These are phyloP conservation scores for Camponotus floridanus DNA, from an alignment of 1,140 invertebrate species.

Conservation along the genomic window DNA sequence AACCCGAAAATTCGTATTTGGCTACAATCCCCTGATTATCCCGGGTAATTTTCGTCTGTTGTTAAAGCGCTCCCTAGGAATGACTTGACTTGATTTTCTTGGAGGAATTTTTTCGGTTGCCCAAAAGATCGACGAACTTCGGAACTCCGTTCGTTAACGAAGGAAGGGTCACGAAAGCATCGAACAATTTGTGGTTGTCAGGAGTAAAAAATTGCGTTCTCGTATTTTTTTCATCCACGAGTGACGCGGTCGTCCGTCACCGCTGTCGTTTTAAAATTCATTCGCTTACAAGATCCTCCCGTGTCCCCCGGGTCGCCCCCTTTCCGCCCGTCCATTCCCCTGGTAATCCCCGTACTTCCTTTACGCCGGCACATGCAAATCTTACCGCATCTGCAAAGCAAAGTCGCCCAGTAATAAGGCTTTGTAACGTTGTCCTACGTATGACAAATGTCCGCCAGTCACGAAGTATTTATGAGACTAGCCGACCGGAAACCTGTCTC, in stretches of 20 bases:
- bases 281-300: conserved; percentile 34
- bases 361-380: conserved; percentile 54
- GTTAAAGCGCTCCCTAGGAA: conserved; percentile 5
- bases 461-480: conserved; percentile 53
- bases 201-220: background rate
- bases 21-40: background rate
- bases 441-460: conserved; percentile 53
- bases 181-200: no score
- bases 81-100: background rate
- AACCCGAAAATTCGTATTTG: background rate
- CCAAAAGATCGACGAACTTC: background rate
- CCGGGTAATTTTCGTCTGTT: background rate
- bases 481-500: conserved; percentile 2
- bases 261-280: conserved; percentile 55
- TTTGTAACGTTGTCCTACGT: conserved; percentile 38
- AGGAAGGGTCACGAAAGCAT: background rate
- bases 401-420: conserved; percentile 28
- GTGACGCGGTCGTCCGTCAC: background rate
- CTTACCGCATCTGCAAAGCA: conserved; percentile 54
- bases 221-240: background rate
- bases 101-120: background rate
- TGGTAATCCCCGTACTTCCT: conserved; percentile 38
- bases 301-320: background rate
- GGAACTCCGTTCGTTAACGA: background rate
- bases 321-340: no score